A percentile compares a stretch with the other conserved stretches of the same genome.
Evolutionary conservation across 2,888 invertebrate species (phyloP).

Genomic region (Lasius fuliginosus): DNA sequence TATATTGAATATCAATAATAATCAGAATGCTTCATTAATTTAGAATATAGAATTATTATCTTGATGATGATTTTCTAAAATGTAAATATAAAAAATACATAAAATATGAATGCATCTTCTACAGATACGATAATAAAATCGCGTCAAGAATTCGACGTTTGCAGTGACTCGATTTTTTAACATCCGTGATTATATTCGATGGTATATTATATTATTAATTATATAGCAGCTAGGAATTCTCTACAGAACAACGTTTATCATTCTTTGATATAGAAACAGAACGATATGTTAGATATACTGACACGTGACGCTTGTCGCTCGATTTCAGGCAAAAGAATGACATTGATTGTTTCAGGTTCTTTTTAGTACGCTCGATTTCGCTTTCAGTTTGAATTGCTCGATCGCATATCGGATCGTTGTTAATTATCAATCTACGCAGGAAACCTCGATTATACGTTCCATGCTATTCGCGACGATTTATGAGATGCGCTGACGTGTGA

Average conservation of each 20-base stretch:
- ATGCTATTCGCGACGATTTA: slow-evolving; percentile 65
- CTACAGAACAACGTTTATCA: slow-evolving; percentile 1
- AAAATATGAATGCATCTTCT: neutral
- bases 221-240: neutral
- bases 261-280: slow-evolving; percentile 15
- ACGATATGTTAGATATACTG: slow-evolving; percentile 2
- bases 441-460: slow-evolving; percentile 70
- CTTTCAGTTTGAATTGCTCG: slow-evolving; percentile 34
- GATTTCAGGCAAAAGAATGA: slow-evolving; percentile 29
- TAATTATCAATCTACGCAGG: slow-evolving; percentile 52
- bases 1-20: neutral
- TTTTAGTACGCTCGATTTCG: slow-evolving; percentile 13
- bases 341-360: slow-evolving; percentile 33
- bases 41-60: neutral
- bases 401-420: slow-evolving; percentile 1
- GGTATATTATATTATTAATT: slow-evolving; percentile 1
- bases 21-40: neutral
- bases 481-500: slow-evolving; percentile 78
- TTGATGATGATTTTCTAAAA: neutral
- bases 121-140: slow-evolving; percentile 32
- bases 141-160: slow-evolving; percentile 22
- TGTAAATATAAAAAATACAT: neutral
- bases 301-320: neutral
- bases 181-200: slow-evolving; percentile 17
- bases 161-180: slow-evolving; percentile 27